phyloP scores from a whole-genome alignment of 2,797 vertebrate genomes.

The Alosa sapidissima region DNA sequence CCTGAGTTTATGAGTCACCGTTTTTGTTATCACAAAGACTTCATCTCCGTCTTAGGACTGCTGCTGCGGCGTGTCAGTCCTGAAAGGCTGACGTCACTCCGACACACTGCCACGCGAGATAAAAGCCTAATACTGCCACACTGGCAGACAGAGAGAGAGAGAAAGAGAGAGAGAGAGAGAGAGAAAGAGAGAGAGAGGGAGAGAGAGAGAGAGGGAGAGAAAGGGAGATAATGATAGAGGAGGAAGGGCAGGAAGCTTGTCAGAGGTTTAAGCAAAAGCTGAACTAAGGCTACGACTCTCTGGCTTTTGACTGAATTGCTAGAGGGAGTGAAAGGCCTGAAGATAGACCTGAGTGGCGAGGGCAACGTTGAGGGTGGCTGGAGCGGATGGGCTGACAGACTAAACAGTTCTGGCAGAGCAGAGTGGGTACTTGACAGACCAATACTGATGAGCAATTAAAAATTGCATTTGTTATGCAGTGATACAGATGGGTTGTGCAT shows the following conservation, averaged over 20 bases:
- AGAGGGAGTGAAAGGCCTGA: background rate
- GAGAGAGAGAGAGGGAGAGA: background rate
- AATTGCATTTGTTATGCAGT: background rate
- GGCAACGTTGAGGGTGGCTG: background rate
- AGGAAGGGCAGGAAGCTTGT: background rate
- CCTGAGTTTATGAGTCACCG: slow-evolving; percentile 13
- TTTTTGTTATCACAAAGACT: slow-evolving; percentile 22
- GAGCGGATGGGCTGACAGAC: background rate
- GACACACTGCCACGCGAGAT: background rate
- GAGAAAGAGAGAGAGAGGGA: background rate
- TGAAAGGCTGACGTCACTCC: slow-evolving; percentile 9
- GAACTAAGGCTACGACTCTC: background rate
- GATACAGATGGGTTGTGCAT: slow-evolving; percentile 14
- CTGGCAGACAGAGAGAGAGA: background rate
- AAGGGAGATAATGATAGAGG: background rate
- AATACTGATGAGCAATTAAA: slow-evolving; percentile 9
- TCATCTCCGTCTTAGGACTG: background rate
- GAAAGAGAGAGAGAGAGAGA: background rate
- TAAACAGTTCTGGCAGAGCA: background rate
- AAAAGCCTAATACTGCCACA: background rate
- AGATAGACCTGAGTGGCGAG: background rate
- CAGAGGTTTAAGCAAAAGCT: background rate
- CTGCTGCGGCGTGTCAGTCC: background rate
- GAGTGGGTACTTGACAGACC: background rate
- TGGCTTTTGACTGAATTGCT: background rate